Base-by-base conservation (phyloP, 1,140 invertebrate genomes). In the Caenorhabditis latens region DNA sequence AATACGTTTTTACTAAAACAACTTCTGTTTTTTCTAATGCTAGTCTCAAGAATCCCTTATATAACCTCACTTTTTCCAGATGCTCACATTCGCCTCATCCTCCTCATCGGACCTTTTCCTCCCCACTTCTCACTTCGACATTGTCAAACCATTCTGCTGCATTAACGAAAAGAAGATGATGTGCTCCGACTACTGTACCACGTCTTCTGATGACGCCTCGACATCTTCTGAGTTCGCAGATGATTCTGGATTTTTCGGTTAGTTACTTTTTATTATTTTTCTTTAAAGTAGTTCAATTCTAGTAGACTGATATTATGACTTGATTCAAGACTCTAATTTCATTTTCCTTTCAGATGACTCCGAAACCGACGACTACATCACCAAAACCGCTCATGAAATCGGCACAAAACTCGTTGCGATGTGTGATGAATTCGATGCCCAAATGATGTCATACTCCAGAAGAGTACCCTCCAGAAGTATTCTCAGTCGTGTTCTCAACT, bases 371-470 rank as follows among this genome's bases (percentile, higher is more conserved):
- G 13, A 14, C 46, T 13, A 9, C 61, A 63, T 63, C 61, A 46
- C 42, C 67, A 6, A 32, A 7, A 32, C 46, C n/a, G 71, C 19
- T 3, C 24, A 79, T 46, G 46, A 79, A 7, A 79, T 79, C 71
- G 71, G 71, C 71, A 50, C 71, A n/a, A 50, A 79, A 14, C 71
- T 79, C 14, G 71, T 46, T 53, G 71, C 46, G 4, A 48, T 79
- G 71, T 48, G 71, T 46, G 71, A 79, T n/a, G 71, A 50, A 6
- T 79, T 79, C 71, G 71, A 79, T 24, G 71, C 46, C n/a, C 19
- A 79, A n/a, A 79, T 79, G 71, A 79, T 79, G 71, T 79, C 71
- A 46, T 79, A 79, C 71, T 50, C 43, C 65, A 71, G 65, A 24
- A 24, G 16, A 46, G 40, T 13, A 14, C 16, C 43, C n/a, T 79